Evolutionary conservation across 2,113 vertebrate species (phyloP), one percentile per base, ranked within the genome.

Genomic region (Colaptes auratus): DNA sequence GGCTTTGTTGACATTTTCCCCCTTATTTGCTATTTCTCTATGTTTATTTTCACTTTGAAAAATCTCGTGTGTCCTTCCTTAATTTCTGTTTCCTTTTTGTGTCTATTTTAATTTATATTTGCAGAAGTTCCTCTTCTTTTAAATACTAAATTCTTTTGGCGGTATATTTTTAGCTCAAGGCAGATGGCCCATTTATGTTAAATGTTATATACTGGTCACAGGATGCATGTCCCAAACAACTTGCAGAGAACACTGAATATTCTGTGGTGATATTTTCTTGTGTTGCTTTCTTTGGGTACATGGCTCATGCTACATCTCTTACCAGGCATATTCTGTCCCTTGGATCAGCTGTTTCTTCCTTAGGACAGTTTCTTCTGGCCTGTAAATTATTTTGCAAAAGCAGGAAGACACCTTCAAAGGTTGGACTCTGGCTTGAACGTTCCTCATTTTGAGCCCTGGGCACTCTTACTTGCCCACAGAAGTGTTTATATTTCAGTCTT

Each of bases 21-120:
- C 9, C 2, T 58, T 79, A 36, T 60, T 21, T 8, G 25, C 53
- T 72, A 69, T 94, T 92, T 90, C 56, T 88, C 56, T 95, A 42
- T 8, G 80, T 91, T 92, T 86, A 58, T 92, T 96, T 94, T 89
- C 52, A 88, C 87, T 88, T 92, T 80, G 56, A 12, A 66, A 73
- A 86, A 76, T 73, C 15, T 66, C 7, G n/a, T 69, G 66, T 72
- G 44, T n/a, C 82, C 20, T 10, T 21, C 48, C 48, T 10, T 21
- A 50, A 70, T 94, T 95, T 80, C 72, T 91, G 35, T 67, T 94
- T 96, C 86, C 88, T 85, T 75, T 95, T 89, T 36, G 53, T 69
- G 59, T 8, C 67, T 70, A 6, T 58, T 93, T 88, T 88, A 69
- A 55, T 75, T 91, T 78, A 1, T 0, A 19, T 52, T 27, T 58